Conservation (phyloP, 1,140 invertebrate species). For the Bilobella aurantiaca region DNA sequence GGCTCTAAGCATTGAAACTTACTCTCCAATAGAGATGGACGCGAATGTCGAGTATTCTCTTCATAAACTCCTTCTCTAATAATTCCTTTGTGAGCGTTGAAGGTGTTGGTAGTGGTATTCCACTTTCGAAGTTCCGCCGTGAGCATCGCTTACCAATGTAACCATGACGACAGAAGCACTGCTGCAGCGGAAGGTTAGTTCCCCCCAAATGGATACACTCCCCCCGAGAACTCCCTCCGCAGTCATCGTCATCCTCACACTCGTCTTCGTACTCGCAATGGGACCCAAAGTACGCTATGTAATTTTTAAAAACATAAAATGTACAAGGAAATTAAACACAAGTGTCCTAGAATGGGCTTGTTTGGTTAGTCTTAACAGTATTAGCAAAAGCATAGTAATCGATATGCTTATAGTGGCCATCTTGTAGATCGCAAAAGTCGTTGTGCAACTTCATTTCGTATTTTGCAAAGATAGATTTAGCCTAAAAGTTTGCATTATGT, state of each 20-base stretch:
- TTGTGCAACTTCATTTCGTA: no score
- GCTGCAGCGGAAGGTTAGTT: constrained; percentile 63
- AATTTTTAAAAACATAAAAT: constrained; percentile 14
- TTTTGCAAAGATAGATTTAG: not conserved
- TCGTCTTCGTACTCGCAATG: constrained; percentile 75
- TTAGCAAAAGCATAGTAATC: no score
- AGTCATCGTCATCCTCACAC: constrained; percentile 59
- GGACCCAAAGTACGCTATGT: constrained; percentile 60
- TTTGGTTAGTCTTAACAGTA: not conserved
- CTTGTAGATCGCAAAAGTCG: no score
- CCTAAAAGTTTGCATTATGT: not conserved
- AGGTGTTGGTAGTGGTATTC: constrained; percentile 8
- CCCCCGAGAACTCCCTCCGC: constrained; percentile 68
- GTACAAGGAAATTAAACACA: not conserved
- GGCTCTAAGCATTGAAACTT: not conserved
- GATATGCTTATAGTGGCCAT: no score
- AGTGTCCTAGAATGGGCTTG: not conserved
- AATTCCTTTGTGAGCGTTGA: constrained; percentile 6
- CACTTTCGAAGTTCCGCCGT: not conserved
- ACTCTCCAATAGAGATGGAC: constrained; percentile 9
- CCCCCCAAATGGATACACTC: constrained; percentile 67
- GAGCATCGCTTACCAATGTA: constrained; percentile 20
- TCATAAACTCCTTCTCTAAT: not conserved
- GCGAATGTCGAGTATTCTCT: not conserved
- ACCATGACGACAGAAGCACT: constrained; percentile 79